Conservation (phyloP, 1,140 invertebrate genomes). For the Atta texana region DNA sequence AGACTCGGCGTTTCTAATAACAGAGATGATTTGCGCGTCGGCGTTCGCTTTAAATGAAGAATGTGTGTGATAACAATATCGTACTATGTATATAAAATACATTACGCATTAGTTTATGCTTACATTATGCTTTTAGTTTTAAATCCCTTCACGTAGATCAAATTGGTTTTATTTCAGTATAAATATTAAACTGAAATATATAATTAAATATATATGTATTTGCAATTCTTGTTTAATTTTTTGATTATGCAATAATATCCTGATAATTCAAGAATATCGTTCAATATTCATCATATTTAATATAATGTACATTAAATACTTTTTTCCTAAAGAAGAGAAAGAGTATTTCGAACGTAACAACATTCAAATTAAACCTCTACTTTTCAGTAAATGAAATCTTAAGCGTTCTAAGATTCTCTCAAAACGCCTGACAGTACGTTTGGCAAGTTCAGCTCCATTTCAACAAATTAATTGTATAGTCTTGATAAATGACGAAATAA, state of each 20-base stretch:
- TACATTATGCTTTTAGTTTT: not conserved
- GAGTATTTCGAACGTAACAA: not conserved
- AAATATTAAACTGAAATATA: not conserved
- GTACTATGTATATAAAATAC: not conserved
- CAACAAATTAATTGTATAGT: not conserved
- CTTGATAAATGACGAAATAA: conserved; percentile 26
- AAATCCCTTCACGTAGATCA: not conserved
- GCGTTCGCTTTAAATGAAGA: conserved; percentile 25
- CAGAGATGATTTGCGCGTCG: not conserved
- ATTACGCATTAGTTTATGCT: not conserved
- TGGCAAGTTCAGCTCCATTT: not conserved
- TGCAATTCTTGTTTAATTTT: not conserved
- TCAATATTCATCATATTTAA: not conserved
- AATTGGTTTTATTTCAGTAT: not conserved
- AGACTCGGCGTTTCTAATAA: conserved; percentile 20
- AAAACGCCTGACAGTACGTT: not conserved
- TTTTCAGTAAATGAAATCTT: not conserved
- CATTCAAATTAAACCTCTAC: not conserved
- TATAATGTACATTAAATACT: not conserved
- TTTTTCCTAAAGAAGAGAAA: not conserved
- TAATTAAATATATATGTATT: conserved; percentile 1
- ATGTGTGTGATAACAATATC: not conserved
- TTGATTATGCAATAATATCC: not conserved
- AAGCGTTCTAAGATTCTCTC: not conserved
- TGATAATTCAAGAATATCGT: too few species aligned